Evolutionary conservation across 2,797 vertebrate species (phyloP).

Genomic region (Sorex maritimensis): DNA sequence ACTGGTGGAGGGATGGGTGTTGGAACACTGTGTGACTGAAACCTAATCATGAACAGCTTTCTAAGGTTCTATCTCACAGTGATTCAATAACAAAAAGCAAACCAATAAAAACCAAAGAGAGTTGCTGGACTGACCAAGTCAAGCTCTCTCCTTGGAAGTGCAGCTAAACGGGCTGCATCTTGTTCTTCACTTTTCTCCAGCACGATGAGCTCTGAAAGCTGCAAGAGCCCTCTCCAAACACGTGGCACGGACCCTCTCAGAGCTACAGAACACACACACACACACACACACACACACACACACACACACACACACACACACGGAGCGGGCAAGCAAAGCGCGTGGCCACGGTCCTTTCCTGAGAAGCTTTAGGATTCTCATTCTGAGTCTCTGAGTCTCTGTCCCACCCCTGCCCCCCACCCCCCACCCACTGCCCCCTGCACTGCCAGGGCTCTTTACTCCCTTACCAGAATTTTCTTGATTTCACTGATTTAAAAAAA

Average conservation of each 20-base stretch:
- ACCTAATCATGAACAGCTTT: too few species aligned
- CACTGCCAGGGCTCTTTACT: background rate
- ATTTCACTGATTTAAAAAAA: slow-evolving; percentile 74
- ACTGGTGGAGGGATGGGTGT: too few species aligned
- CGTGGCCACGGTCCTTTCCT: background rate
- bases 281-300: too few species aligned
- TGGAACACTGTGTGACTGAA: too few species aligned
- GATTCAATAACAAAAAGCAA: too few species aligned
- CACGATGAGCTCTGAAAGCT: background rate
- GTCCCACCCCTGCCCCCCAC: too few species aligned
- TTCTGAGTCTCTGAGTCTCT: background rate
- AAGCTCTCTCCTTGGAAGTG: background rate
- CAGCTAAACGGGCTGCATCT: background rate
- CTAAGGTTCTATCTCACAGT: too few species aligned
- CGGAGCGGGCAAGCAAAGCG: background rate
- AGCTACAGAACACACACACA: background rate
- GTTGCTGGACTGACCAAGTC: background rate
- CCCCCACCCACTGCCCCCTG: background rate
- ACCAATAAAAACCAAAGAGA: background rate
- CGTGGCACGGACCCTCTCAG: background rate
- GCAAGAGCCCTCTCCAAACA: background rate
- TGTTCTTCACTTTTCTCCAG: slow-evolving; percentile 33
- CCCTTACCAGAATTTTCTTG: slow-evolving; percentile 39
- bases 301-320: background rate
- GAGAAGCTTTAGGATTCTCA: background rate